phyloP scores from a whole-genome alignment of 1,140 invertebrate species.

The Alviniconcha marisindica region DNA sequence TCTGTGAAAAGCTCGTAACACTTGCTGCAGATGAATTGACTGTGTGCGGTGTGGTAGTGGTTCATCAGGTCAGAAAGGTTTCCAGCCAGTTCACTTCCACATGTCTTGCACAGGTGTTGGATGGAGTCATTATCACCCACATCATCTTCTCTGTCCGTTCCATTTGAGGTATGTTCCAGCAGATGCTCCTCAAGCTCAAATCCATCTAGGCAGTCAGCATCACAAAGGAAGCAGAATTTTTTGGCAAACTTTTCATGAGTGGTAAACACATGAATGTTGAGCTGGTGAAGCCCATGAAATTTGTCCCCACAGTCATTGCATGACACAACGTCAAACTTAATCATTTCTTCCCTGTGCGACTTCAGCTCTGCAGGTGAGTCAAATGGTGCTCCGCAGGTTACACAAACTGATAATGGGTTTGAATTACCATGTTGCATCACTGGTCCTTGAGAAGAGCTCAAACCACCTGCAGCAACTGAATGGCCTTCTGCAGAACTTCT shows the following conservation, averaged over 20 bases:
- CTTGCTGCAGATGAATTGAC: slow-evolving; percentile 29
- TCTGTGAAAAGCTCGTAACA: slow-evolving; percentile 30
- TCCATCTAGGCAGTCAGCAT: slow-evolving; percentile 20
- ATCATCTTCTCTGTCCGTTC: slow-evolving; percentile 5
- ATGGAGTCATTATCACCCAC: not conserved
- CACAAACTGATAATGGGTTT: not conserved
- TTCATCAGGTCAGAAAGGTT: slow-evolving; percentile 35
- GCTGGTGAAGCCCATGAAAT: slow-evolving; percentile 34
- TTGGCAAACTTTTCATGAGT: slow-evolving; percentile 24
- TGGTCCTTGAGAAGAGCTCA: not conserved
- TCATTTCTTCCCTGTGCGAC: slow-evolving; percentile 21
- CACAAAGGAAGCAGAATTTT: slow-evolving; percentile 36
- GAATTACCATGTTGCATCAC: too few relatives aligned
- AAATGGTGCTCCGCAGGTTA: slow-evolving; percentile 25
- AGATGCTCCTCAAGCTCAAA: slow-evolving; percentile 38
- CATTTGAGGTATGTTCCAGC: slow-evolving; percentile 26
- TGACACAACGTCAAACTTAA: slow-evolving; percentile 22
- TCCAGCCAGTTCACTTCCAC: slow-evolving; percentile 14
- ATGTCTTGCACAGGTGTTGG: slow-evolving; percentile 17
- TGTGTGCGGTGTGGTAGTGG: slow-evolving; percentile 33
- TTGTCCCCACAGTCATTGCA: slow-evolving; percentile 27
- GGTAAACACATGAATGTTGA: slow-evolving; percentile 36
- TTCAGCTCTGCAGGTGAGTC: slow-evolving; percentile 7
- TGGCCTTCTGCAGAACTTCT: not conserved
- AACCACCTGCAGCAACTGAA: not conserved